Percentiles rank a stretch among this genome's conserved stretches.
Conservation (phyloP, 2,888 invertebrate genomes). For the Norana najaformis region DNA sequence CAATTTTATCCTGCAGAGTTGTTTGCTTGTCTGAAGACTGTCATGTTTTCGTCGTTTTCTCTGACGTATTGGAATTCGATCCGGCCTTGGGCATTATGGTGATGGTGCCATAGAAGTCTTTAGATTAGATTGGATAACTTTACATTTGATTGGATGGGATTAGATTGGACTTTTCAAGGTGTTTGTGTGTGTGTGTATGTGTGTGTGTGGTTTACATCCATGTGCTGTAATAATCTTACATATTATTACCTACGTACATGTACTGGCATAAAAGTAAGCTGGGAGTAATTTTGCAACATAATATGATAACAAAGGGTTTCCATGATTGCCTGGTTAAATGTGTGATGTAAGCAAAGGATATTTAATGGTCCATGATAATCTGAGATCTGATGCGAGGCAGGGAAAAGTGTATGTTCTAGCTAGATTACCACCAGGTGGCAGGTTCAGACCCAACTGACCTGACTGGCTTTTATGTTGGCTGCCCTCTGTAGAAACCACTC, state of each 20-base stretch:
- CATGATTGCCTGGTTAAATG: neutral
- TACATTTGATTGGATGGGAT: too few relatives aligned
- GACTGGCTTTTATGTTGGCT: neutral
- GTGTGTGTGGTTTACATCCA: conserved; percentile 7
- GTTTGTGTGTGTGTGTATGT: neutral
- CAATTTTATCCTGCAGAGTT: neutral
- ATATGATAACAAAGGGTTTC: neutral
- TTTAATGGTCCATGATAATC: conserved; percentile 1
- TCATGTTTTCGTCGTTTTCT: too few relatives aligned
- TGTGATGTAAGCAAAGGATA: neutral
- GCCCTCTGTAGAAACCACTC: neutral
- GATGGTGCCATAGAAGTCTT: too few relatives aligned
- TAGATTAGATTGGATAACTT: too few relatives aligned
- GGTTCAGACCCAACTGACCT: neutral
- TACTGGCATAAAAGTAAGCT: too few relatives aligned
- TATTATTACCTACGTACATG: neutral
- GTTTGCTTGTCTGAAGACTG: neutral
- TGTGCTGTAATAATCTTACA: neutral
- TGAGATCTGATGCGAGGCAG: neutral
- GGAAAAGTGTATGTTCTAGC: neutral
- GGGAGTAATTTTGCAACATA: neutral
- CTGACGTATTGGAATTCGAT: too few relatives aligned
- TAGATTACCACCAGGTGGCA: neutral
- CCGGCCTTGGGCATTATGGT: too few relatives aligned
- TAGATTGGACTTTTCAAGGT: too few relatives aligned